These are phyloP conservation scores for Pelusios castaneus DNA, from an alignment of 2,113 vertebrate genomes.

Conservation along the genomic window DNA sequence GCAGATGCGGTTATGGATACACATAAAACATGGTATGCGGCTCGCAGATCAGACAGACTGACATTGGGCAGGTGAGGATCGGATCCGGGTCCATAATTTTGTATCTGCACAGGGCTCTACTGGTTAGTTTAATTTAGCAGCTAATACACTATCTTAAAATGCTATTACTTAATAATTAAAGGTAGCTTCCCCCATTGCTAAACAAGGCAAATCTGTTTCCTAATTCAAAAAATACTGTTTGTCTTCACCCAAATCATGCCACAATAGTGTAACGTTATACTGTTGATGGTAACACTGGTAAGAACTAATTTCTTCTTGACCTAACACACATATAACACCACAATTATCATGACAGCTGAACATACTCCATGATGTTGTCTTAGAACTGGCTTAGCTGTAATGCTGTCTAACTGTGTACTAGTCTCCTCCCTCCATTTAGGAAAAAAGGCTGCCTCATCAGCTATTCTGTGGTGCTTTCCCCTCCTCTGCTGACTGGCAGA, in stretches of 20 bases:
- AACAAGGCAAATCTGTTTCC: rapidly evolving
- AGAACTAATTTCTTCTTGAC: neutral
- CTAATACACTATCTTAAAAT: too few species aligned
- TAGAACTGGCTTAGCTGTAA: neutral
- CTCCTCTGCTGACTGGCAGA: rapidly evolving
- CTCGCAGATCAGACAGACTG: too few species aligned
- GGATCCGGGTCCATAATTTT: too few species aligned
- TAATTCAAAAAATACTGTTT: rapidly evolving
- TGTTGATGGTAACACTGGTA: neutral
- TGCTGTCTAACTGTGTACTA: rapidly evolving
- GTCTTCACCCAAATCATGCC: neutral
- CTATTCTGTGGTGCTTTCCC: neutral
- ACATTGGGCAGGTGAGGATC: too few species aligned
- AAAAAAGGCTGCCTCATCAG: neutral
- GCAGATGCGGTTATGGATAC: too few species aligned
- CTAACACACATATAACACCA: neutral
- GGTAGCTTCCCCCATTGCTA: rapidly evolving
- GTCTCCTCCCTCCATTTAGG: neutral
- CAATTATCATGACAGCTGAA: neutral
- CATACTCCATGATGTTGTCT: neutral
- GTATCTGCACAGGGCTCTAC: too few species aligned
- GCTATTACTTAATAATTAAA: neutral
- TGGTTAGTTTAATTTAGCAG: neutral
- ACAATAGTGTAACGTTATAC: neutral
- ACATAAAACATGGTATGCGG: too few species aligned